A percentile compares a stretch with the other conserved stretches of the same genome.
These are phyloP conservation scores for Maccullochella peelii DNA, from an alignment of 2,113 vertebrate genomes.

Conservation along the genomic window DNA sequence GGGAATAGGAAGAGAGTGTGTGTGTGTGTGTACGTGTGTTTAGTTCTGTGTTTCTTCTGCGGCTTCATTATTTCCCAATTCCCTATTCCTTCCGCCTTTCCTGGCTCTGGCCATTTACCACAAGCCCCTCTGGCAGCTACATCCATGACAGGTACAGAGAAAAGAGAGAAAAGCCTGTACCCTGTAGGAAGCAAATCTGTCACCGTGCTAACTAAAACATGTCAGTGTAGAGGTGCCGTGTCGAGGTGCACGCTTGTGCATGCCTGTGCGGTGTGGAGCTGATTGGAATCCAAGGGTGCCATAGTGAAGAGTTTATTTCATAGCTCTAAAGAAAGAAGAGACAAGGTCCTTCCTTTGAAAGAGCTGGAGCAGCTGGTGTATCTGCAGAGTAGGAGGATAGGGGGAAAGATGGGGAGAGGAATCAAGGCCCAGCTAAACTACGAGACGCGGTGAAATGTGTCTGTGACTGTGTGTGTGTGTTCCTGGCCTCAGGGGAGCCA, in stretches of 20 bases:
- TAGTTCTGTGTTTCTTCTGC: constrained; percentile 59
- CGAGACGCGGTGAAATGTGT: constrained; percentile 43
- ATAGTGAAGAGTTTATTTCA: constrained; percentile 54
- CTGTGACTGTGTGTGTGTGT: constrained; percentile 54
- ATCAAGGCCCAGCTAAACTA: constrained; percentile 60
- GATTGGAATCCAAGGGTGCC: constrained; percentile 59
- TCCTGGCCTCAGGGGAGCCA: constrained; percentile 60
- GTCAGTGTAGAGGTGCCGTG: constrained; percentile 66
- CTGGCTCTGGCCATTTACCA: constrained; percentile 57
- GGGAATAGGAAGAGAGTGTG: constrained; percentile 41
- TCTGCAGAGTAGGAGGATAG: not conserved
- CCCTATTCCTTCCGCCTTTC: constrained; percentile 60
- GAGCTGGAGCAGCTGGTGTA: constrained; percentile 45
- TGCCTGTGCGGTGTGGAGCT: constrained; percentile 49
- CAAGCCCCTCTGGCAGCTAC: constrained; percentile 71
- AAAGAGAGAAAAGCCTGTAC: constrained; percentile 70
- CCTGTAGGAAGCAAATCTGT: constrained; percentile 78
- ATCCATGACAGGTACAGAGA: constrained; percentile 76
- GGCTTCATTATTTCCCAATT: constrained; percentile 71
- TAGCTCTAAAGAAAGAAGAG: constrained; percentile 37
- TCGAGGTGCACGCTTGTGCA: constrained; percentile 53
- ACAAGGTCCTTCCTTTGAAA: constrained; percentile 42
- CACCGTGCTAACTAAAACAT: constrained; percentile 78
- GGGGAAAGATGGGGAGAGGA: constrained; percentile 31
- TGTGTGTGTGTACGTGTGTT: constrained; percentile 31